Evolutionary conservation across 2,888 invertebrate genomes (phyloP).

Genomic region (Sphaerolaimus hirsutus): DNA sequence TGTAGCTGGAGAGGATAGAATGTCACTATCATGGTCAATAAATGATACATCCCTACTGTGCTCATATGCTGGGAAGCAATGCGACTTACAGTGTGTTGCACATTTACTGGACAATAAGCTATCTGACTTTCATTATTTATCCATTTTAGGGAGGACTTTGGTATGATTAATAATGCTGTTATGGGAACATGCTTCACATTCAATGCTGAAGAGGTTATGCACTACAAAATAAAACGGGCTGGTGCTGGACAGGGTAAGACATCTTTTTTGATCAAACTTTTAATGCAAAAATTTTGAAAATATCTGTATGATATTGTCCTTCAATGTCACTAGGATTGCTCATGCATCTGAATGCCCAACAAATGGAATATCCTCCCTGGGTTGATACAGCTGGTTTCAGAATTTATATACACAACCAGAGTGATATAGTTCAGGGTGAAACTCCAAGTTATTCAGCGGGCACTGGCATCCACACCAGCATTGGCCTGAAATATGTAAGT

Average conservation of each 20-base stretch:
- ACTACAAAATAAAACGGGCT: not conserved
- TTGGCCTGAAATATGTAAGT: not conserved
- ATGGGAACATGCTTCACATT: slow-evolving; percentile 5
- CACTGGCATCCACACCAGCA: not conserved
- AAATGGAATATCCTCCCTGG: slow-evolving; percentile 1
- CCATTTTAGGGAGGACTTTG: not conserved
- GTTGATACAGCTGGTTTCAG: not conserved
- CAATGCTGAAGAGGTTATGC: not conserved
- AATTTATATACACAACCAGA: slow-evolving; percentile 1
- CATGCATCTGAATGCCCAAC: not conserved
- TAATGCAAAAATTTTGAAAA: too few relatives aligned
- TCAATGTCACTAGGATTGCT: too few relatives aligned
- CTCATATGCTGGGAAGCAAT: too few relatives aligned
- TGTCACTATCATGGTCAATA: too few relatives aligned
- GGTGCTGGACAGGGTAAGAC: not conserved
- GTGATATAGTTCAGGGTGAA: not conserved
- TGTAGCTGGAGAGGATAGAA: too few relatives aligned
- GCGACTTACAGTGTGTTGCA: too few relatives aligned
- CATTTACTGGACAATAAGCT: too few relatives aligned
- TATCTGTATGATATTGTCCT: too few relatives aligned
- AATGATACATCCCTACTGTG: too few relatives aligned
- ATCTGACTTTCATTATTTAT: too few relatives aligned
- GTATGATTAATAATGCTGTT: not conserved
- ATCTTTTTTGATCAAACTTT: too few relatives aligned
- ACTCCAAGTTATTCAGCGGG: not conserved